Conservation (phyloP, 1,140 invertebrate species). For the Drosophila novamexicana region DNA sequence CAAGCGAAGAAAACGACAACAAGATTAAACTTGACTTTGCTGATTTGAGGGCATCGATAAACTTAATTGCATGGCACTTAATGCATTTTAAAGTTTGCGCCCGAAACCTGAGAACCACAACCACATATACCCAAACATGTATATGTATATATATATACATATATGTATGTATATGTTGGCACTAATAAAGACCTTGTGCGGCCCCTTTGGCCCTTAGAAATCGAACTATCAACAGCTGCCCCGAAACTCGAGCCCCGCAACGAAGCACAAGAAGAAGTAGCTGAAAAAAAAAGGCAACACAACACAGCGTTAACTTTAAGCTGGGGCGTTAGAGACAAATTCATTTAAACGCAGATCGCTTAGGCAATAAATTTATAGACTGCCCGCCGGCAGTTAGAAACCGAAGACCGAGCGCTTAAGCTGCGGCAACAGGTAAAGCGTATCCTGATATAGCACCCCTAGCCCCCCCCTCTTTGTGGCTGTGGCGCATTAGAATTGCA, state of each 20-base stretch:
- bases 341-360: slow-evolving; percentile 70
- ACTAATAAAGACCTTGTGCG: slow-evolving; percentile 75
- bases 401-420: slow-evolving; percentile 5
- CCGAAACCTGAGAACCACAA: slow-evolving; percentile 67
- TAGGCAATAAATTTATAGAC: slow-evolving; percentile 82
- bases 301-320: slow-evolving; percentile 20
- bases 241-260: slow-evolving; percentile 33
- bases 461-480: no score
- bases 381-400: slow-evolving; percentile 58
- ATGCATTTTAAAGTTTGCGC: slow-evolving; percentile 76
- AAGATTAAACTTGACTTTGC: slow-evolving; percentile 56
- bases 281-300: slow-evolving; percentile 17
- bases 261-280: background rate
- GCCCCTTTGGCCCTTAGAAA: slow-evolving; percentile 65
- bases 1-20: slow-evolving; percentile 28
- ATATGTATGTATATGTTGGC: slow-evolving; percentile 10
- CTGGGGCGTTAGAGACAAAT: slow-evolving; percentile 82
- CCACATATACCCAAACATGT: background rate
- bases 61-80: slow-evolving; percentile 81
- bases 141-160: background rate
- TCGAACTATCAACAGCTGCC: slow-evolving; percentile 78
- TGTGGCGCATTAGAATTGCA: slow-evolving; percentile 75
- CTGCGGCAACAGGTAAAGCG: background rate
- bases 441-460: background rate
- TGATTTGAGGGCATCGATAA: slow-evolving; percentile 78